phyloP scores from a whole-genome alignment of 2,888 invertebrate species.

The Helleia helle region DNA sequence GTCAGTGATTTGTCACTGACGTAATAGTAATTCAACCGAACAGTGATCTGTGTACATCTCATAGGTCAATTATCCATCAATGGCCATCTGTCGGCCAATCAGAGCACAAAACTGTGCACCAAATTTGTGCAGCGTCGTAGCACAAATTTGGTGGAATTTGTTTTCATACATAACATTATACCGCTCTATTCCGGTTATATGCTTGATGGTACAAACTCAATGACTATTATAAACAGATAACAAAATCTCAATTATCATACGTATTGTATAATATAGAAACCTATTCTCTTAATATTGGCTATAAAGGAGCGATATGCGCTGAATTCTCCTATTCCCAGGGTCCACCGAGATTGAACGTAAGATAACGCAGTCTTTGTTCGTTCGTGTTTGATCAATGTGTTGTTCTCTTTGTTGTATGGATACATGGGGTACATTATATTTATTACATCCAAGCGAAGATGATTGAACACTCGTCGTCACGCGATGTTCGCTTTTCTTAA shows the following conservation, averaged over 20 bases:
- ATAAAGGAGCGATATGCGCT: background rate
- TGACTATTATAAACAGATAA: background rate
- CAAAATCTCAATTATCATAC: background rate
- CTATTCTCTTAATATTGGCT: background rate
- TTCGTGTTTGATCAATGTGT: background rate
- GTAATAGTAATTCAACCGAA: no score
- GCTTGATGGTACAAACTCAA: no score
- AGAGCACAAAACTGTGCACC: no score
- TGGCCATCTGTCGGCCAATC: no score
- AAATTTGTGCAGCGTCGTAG: no score
- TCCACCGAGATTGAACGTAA: constrained; percentile 1
- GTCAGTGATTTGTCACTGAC: no score
- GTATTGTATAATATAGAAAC: background rate
- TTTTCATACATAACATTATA: no score
- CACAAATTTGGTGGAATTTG: no score
- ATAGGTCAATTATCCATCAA: no score
- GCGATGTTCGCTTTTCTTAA: no score
- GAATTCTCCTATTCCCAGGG: background rate
- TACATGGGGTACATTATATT: background rate
- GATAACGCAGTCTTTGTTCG: background rate
- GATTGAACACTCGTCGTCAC: background rate
- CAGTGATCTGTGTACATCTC: no score
- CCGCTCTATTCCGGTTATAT: no score
- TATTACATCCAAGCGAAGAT: background rate
- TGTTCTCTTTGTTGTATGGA: background rate